Evolutionary conservation across 37 sponge, comb jelly and placozoan species (phyloP).

Genomic region (Dysidea cf. avara): DNA sequence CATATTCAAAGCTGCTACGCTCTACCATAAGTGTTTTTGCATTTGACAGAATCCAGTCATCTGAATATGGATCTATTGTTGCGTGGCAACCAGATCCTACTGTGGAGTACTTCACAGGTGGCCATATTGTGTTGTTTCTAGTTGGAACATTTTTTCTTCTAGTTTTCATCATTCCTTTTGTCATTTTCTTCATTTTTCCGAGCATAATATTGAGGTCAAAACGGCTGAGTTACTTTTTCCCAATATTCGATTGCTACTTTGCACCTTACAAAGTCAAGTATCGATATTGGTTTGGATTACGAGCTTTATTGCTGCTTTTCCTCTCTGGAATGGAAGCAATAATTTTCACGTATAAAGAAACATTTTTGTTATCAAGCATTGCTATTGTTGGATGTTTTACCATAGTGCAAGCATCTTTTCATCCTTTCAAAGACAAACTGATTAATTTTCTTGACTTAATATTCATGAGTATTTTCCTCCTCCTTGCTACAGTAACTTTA

Average conservation of each 20-base stretch:
- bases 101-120: neutral
- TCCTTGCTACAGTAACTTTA: too few relatives aligned
- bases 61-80: neutral
- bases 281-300: conserved; percentile 50
- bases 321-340: conserved; percentile 9
- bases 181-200: conserved; percentile 2
- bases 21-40: conserved; percentile 18
- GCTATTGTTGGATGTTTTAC: neutral
- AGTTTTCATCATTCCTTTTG: conserved; percentile 29
- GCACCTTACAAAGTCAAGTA: conserved; percentile 45
- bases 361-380: conserved; percentile 4
- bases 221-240: conserved; percentile 1
- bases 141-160: conserved; percentile 1
- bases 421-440: conserved; percentile 23
- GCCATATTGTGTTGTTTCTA: conserved; percentile 8
- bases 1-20: conserved; percentile 33
- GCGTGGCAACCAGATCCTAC: conserved; percentile 47
- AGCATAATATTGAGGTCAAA: neutral
- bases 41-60: conserved; percentile 26
- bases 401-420: conserved; percentile 18
- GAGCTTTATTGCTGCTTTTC: neutral
- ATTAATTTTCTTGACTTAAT: conserved; percentile 19
- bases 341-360: neutral
- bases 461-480: conserved; percentile 1
- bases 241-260: conserved; percentile 24